A percentile compares a stretch with the other conserved stretches of the same genome.
Conservation (phyloP, 2,797 vertebrate species). For the Vipera latastei region DNA sequence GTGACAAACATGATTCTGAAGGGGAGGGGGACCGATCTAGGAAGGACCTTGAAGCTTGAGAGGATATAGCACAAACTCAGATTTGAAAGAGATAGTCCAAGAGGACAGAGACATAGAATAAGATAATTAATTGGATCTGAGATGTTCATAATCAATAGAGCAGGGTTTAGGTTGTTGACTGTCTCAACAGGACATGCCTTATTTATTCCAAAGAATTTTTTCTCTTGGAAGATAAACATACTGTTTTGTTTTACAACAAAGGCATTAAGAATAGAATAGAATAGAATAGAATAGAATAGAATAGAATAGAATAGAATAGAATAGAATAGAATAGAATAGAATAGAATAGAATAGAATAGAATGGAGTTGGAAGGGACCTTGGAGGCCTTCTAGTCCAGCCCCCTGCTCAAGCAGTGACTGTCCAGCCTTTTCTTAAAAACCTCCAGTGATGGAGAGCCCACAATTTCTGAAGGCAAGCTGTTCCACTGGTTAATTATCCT, state of each 20-base stretch:
- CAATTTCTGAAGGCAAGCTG: too few relatives aligned
- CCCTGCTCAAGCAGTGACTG: too few relatives aligned
- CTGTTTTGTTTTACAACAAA: background rate
- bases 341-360: too few relatives aligned
- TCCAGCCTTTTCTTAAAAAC: too few relatives aligned
- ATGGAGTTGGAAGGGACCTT: too few relatives aligned
- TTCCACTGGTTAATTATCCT: too few relatives aligned
- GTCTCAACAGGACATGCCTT: background rate
- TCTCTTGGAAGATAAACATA: background rate
- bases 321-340: too few relatives aligned
- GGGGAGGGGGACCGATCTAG: background rate
- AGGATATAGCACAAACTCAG: background rate
- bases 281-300: too few relatives aligned
- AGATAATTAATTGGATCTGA: background rate
- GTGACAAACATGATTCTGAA: constrained; percentile 15
- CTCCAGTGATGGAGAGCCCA: too few relatives aligned
- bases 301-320: too few relatives aligned
- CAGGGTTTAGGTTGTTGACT: background rate
- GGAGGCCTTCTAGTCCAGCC: too few relatives aligned
- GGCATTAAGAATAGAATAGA: background rate
- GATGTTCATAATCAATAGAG: background rate
- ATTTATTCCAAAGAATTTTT: background rate
- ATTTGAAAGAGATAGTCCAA: background rate
- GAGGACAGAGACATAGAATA: background rate
- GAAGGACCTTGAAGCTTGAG: background rate